Percentiles rank a stretch among this genome's conserved stretches.
phyloP scores from a whole-genome alignment of 2,797 vertebrate species.

The Nasua narica region DNA sequence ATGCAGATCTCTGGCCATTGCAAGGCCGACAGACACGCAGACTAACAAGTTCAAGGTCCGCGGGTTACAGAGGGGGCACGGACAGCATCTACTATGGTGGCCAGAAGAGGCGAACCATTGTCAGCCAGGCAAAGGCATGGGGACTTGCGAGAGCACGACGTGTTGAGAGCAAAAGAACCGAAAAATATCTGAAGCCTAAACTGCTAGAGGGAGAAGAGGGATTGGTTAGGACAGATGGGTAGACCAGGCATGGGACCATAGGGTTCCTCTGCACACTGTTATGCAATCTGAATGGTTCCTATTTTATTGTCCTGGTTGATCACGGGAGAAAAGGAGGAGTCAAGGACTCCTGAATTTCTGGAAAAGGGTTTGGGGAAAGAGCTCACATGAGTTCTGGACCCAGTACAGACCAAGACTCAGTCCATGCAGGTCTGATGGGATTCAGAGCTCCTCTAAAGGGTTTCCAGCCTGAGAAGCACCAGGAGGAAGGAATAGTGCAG shows the following conservation, averaged over 20 bases:
- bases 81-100: too few species aligned
- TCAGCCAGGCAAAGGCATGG: background rate
- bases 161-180: background rate
- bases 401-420: background rate
- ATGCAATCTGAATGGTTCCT: background rate
- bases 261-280: background rate
- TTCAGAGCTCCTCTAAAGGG: background rate
- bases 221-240: background rate
- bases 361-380: background rate
- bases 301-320: background rate
- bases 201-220: background rate
- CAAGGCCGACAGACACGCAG: too few species aligned
- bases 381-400: background rate
- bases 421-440: background rate
- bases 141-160: fast-evolving
- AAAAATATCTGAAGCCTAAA: background rate
- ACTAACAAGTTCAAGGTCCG: background rate
- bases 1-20: background rate
- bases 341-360: background rate
- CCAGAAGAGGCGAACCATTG: background rate
- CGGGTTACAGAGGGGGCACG: background rate
- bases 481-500: background rate
- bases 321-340: background rate
- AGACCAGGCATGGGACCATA: background rate
- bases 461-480: background rate